phyloP scores from a whole-genome alignment of 2,888 invertebrate genomes.

The Clepsis dumicolana region DNA sequence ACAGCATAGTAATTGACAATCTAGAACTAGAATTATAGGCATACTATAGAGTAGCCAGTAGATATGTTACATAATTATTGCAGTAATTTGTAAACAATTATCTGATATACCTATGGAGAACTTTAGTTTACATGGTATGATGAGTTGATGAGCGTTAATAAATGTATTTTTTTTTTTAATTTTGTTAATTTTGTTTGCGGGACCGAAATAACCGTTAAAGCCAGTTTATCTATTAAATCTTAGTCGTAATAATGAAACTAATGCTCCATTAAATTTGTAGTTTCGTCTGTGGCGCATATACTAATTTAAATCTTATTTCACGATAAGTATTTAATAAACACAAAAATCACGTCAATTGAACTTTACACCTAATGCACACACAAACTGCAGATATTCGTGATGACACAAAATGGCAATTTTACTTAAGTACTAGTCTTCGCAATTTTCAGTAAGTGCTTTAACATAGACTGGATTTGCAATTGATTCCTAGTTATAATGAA shows the following conservation, averaged over 20 bases:
- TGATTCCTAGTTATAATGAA: background rate
- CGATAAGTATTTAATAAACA: too few species aligned
- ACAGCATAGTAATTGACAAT: constrained; percentile 47
- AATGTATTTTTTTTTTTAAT: background rate
- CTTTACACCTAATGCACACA: too few species aligned
- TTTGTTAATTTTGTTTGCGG: background rate
- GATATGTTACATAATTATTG: constrained; percentile 10
- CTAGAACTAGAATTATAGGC: constrained; percentile 46
- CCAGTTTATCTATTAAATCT: too few species aligned
- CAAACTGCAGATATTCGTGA: background rate
- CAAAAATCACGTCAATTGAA: too few species aligned
- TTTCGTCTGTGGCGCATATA: too few species aligned
- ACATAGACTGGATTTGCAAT: background rate
- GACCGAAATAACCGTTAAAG: too few species aligned
- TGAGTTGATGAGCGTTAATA: constrained; percentile 3
- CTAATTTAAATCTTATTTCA: too few species aligned
- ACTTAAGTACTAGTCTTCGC: background rate
- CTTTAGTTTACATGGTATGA: constrained; percentile 28
- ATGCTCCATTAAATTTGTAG: too few species aligned
- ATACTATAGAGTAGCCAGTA: constrained; percentile 18
- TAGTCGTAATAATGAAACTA: too few species aligned
- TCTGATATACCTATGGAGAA: too few species aligned
- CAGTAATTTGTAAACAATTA: constrained; percentile 23
- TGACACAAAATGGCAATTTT: background rate
- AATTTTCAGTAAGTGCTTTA: background rate